Conservation (phyloP, 2,888 invertebrate genomes). For the Tinea semifulvella region DNA sequence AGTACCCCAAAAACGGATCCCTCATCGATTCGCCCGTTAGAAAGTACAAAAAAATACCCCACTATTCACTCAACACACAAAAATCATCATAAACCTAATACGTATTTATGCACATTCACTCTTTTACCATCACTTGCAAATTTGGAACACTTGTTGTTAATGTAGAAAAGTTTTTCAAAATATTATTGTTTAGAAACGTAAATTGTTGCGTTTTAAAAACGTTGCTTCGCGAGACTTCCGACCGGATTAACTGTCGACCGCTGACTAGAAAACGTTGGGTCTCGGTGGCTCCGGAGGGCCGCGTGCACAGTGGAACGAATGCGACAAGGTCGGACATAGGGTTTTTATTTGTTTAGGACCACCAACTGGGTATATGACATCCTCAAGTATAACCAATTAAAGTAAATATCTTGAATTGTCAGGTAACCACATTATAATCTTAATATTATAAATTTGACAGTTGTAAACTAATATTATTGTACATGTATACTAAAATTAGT, state of each 20-base stretch:
- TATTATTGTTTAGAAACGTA: background rate
- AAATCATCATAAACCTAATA: background rate
- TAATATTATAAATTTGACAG: too few relatives aligned
- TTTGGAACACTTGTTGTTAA: too few relatives aligned
- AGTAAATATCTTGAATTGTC: too few relatives aligned
- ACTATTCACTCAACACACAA: background rate
- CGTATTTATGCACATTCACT: background rate
- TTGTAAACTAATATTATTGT: too few relatives aligned
- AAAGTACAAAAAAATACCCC: background rate
- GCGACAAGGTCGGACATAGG: too few relatives aligned
- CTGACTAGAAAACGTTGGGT: slow-evolving; percentile 52
- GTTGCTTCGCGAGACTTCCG: slow-evolving; percentile 29
- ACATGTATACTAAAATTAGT: too few relatives aligned
- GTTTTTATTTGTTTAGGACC: too few relatives aligned
- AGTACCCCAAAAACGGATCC: slow-evolving; percentile 32
- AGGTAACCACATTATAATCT: too few relatives aligned
- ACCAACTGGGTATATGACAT: too few relatives aligned
- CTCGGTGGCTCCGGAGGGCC: slow-evolving; percentile 48
- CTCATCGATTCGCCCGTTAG: slow-evolving; percentile 1
- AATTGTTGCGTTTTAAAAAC: background rate
- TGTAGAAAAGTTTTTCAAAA: background rate
- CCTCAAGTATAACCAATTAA: too few relatives aligned
- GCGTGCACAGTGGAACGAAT: slow-evolving; percentile 20
- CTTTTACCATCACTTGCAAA: background rate
- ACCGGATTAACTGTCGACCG: slow-evolving; percentile 41